Percentiles rank a stretch among this genome's conserved stretches.
phyloP scores from a whole-genome alignment of 2,797 vertebrate genomes.

The Lophotriccus pileatus region DNA sequence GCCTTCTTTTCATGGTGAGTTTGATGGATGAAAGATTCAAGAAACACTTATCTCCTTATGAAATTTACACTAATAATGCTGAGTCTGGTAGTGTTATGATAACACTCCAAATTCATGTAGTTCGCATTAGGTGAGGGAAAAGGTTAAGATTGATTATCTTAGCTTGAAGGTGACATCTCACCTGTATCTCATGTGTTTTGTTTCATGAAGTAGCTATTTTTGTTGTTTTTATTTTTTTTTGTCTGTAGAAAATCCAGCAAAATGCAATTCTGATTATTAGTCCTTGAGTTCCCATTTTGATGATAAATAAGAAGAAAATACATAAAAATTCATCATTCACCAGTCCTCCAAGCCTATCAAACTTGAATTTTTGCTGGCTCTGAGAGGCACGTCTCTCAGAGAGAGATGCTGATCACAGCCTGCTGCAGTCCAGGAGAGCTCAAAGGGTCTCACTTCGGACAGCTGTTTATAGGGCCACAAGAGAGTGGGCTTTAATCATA shows the following conservation, averaged over 20 bases:
- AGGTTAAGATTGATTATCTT: background rate
- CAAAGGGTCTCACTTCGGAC: background rate
- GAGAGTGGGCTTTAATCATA: background rate
- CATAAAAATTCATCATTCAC: background rate
- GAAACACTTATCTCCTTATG: background rate
- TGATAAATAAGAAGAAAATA: background rate
- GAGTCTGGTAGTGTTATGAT: background rate
- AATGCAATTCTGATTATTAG: background rate
- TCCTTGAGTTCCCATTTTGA: background rate
- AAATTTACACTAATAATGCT: background rate
- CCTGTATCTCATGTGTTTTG: background rate
- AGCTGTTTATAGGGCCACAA: background rate
- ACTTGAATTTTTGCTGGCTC: background rate
- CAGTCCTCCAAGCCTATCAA: background rate
- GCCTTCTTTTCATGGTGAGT: background rate
- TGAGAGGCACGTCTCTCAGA: too few relatives aligned
- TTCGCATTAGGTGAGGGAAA: background rate
- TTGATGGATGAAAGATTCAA: background rate
- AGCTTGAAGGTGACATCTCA: background rate
- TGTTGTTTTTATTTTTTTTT: too few relatives aligned
- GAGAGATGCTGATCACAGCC: accelerated
- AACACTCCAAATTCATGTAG: background rate
- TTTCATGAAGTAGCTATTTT: background rate
- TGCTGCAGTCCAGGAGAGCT: background rate
- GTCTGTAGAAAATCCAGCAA: background rate